Percentiles rank a stretch among this genome's conserved stretches.
phyloP scores from a whole-genome alignment of 2,888 invertebrate genomes.

The Bugula neritina region DNA sequence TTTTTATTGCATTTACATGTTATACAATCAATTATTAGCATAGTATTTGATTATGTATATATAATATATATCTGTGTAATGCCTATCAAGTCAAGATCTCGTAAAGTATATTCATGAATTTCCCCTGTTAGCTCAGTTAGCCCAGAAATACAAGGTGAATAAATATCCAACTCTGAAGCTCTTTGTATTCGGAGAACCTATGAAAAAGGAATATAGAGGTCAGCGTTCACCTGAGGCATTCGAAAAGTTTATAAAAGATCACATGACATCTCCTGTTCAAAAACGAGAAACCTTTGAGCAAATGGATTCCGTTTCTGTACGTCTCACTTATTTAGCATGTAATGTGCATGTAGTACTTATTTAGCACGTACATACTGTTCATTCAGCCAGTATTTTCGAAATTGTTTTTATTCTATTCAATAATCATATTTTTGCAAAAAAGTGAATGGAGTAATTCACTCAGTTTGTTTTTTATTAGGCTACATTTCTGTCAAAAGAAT shows the following conservation, averaged over 20 bases:
- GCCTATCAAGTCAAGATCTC: too few relatives aligned
- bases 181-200: constrained; percentile 61
- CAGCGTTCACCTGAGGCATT: constrained; percentile 84
- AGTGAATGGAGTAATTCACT: too few relatives aligned
- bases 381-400: too few relatives aligned
- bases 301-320: constrained; percentile 34
- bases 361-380: too few relatives aligned
- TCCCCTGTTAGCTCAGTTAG: constrained; percentile 70
- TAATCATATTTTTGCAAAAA: too few relatives aligned
- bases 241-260: constrained; percentile 77
- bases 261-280: constrained; percentile 61
- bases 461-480: too few relatives aligned
- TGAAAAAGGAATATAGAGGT: constrained; percentile 64
- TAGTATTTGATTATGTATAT: background rate
- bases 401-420: too few relatives aligned
- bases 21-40: constrained; percentile 4
- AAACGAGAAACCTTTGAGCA: constrained; percentile 63
- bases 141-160: constrained; percentile 85
- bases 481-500: too few relatives aligned
- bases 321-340: too few relatives aligned
- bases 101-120: too few relatives aligned
- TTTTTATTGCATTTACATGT: background rate
- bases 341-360: too few relatives aligned
- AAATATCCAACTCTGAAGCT: constrained; percentile 98
- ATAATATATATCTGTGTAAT: background rate